Percentiles rank a stretch among this genome's conserved stretches.
Conservation (phyloP, 2,797 vertebrate genomes). For the Acrossocheilus fasciatus region DNA sequence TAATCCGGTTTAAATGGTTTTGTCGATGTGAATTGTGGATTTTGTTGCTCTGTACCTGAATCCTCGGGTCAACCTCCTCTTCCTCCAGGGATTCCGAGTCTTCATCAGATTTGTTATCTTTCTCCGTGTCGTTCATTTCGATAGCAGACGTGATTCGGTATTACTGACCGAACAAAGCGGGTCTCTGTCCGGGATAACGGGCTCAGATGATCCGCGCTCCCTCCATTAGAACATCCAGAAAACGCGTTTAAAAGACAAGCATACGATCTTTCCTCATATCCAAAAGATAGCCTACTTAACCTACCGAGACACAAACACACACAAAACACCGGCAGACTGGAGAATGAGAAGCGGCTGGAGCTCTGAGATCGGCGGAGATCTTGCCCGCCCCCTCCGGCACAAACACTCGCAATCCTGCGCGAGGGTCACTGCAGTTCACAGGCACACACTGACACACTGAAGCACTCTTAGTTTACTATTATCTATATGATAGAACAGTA, state of each 20-base stretch:
- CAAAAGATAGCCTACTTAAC: not conserved
- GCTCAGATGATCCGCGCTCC: conserved; percentile 21
- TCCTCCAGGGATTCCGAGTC: conserved; percentile 76
- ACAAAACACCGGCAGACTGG: not conserved
- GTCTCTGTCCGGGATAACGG: conserved; percentile 42
- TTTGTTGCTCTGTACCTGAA: conserved; percentile 82
- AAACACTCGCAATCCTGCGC: not conserved
- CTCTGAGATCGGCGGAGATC: conserved; percentile 11
- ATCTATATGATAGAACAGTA: not conserved
- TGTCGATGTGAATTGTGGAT: not conserved
- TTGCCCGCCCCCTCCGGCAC: conserved; percentile 20
- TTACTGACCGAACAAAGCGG: conserved; percentile 42
- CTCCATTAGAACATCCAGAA: not conserved
- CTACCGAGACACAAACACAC: not conserved
- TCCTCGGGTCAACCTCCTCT: conserved; percentile 93
- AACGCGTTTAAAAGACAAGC: not conserved
- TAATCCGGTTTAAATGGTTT: conserved; percentile 20
- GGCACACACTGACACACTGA: not conserved
- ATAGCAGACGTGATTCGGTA: conserved; percentile 11
- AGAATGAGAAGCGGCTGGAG: conserved; percentile 13
- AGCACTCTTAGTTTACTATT: no score
- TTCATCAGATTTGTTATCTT: conserved; percentile 70
- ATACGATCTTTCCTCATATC: not conserved
- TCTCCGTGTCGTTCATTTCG: conserved; percentile 76
- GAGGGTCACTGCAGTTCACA: conserved; percentile 23